Evolutionary conservation across 2,888 invertebrate species (phyloP), one percentile per base, ranked within the genome.

Genomic region (Calliphora vomitoria): DNA sequence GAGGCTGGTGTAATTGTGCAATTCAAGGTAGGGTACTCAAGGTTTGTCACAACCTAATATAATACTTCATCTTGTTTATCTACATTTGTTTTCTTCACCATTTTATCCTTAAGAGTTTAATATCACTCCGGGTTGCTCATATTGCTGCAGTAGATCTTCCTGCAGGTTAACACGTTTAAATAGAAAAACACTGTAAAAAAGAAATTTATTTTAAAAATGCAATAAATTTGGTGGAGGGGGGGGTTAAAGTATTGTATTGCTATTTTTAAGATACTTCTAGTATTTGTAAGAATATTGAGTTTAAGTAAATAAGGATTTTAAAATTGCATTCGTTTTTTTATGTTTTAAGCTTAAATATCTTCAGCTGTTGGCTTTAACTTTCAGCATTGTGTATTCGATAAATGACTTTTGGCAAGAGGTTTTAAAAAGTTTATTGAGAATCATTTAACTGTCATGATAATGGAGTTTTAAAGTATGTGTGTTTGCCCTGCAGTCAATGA

Each of bases 161-260:
- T 25, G 71, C 74, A 82, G 74, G 66, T 20, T 58, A 38, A 25
- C 58, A 68, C 64, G 72, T 62, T 81, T 25, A 55, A 38, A 18
- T 20, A 4, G 50, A 18, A 47, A 35, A n/a, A 31, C 31, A 1
- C 18, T 41, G 5, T 38, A 20, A 50, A 76, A 25, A 44, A 78
- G 20, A 20, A 41, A 66, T 41, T 41, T n/a, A 35, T 62, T 81
- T 62, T 18, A 8, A 41, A 71, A 72, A 62, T 53, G 62, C 62
- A 41, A 53, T 31, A 41, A 50, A 38, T 13, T 58, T 18, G 13
- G 10, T 10, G 6, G 13, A 10, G 20, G 18, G 11, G 13, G 18
- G 15, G 3, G 13, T 8, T 15, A 38, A 38, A 38, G 35, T 15
- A 35, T 38, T 38, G 8, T n/a, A 38, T n/a, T 35, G 13, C 8